Evolutionary conservation across 2,888 invertebrate genomes (phyloP).

Genomic region (Allygus modestus): DNA sequence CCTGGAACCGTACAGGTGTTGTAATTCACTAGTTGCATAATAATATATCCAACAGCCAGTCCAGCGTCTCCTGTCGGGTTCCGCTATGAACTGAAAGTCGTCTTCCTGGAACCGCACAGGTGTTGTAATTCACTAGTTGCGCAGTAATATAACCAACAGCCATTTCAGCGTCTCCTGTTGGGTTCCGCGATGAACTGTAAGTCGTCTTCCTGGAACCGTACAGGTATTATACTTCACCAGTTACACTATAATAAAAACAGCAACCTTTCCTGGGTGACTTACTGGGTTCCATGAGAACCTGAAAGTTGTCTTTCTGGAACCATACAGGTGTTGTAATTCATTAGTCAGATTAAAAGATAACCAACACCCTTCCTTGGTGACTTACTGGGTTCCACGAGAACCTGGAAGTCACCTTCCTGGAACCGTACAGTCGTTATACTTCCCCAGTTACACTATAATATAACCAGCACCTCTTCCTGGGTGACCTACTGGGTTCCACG

Average conservation of each 20-base stretch:
- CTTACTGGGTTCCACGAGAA: constrained; percentile 55
- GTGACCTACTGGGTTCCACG: constrained; percentile 56
- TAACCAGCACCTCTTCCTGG: constrained; percentile 32
- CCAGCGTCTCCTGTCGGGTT: constrained; percentile 52
- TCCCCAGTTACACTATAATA: too few species aligned
- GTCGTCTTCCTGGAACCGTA: constrained; percentile 58
- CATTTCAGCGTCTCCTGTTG: constrained; percentile 46
- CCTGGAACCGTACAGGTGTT: constrained; percentile 26
- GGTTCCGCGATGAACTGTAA: constrained; percentile 61
- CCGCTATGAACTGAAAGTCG: constrained; percentile 62
- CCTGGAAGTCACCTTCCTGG: constrained; percentile 63
- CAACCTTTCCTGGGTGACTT: constrained; percentile 36
- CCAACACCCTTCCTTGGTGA: too few species aligned
- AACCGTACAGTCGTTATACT: neutral
- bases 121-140: neutral
- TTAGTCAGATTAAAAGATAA: too few species aligned
- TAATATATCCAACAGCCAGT: constrained; percentile 56
- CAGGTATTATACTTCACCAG: neutral
- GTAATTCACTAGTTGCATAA: neutral
- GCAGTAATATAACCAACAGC: constrained; percentile 60
- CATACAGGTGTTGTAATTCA: neutral
- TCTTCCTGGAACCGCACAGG: constrained; percentile 52
- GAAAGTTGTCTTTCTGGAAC: constrained; percentile 61
- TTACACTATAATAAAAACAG: constrained; percentile 55
- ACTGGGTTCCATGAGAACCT: constrained; percentile 59